Conservation (phyloP, 2,888 invertebrate genomes). For the Andrena chrysosceles region DNA sequence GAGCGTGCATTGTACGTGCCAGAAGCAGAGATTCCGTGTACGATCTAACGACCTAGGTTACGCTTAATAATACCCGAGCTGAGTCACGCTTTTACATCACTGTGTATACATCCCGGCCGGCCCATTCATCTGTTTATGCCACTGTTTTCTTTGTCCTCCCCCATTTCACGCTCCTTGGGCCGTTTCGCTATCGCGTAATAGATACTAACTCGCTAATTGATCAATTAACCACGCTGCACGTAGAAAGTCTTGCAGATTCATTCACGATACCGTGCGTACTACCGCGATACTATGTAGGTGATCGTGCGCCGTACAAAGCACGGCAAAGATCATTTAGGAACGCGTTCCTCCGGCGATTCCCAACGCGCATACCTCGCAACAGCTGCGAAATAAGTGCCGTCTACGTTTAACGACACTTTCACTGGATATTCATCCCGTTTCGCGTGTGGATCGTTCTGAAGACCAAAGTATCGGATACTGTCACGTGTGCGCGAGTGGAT, state of each 20-base stretch:
- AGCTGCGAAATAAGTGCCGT: no score
- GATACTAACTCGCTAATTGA: slow-evolving; percentile 13
- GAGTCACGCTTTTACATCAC: slow-evolving; percentile 50
- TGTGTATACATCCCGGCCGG: slow-evolving; percentile 18
- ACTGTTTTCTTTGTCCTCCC: slow-evolving; percentile 23
- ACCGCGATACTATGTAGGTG: background rate
- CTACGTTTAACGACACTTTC: no score
- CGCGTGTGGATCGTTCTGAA: no score
- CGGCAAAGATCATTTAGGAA: background rate
- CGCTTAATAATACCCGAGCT: slow-evolving; percentile 49
- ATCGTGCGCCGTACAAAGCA: background rate
- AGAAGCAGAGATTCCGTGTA: slow-evolving; percentile 22
- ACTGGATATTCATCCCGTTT: no score
- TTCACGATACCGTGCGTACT: background rate
- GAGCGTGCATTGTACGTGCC: slow-evolving; percentile 8
- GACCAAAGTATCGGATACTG: no score
- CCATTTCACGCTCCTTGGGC: slow-evolving; percentile 25
- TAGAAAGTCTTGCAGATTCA: background rate
- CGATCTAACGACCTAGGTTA: slow-evolving; percentile 41
- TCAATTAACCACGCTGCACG: slow-evolving; percentile 9
- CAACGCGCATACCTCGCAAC: no score
- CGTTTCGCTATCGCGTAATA: background rate
- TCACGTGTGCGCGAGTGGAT: no score
- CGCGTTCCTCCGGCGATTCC: background rate
- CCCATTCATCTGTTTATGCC: slow-evolving; percentile 37